Evolutionary conservation across 2,888 invertebrate genomes (phyloP), one percentile per base, ranked within the genome.

Genomic region (Coelopa pilipes): DNA sequence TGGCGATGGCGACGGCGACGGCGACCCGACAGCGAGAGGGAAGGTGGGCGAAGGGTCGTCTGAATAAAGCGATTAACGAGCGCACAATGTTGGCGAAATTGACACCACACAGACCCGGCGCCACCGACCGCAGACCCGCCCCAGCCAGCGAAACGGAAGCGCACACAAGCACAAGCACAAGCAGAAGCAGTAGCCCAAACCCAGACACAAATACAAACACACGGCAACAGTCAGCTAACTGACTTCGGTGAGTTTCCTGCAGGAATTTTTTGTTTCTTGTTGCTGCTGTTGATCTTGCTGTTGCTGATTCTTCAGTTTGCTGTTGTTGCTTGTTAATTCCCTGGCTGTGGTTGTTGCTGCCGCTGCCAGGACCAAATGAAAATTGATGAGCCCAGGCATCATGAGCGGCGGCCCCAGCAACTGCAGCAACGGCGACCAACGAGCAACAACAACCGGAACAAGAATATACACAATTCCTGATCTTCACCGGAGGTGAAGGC

Each of bases 11-110:
- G 24, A 34, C 34, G 7, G 7, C 34, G 34, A 34, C 4, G 34
- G 34, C 2, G 34, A 34, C n/a, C n/a, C n/a, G 34, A 34, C 4
- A 34, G 34, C 2, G 34, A 34, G 34, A 34, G 34, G 7, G 34
- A 34, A 7, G 7, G 34, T 4, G 34, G 4, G 34, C 2, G 34
- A 34, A 34, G 34, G 34, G 47, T 17, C 13, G 24, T 19, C 17
- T 34, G 66, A 66, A 66, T 66, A 66, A 66, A 66, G 66, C 49
- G 49, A 66, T 66, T 66, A 66, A 21, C 66, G 47, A 65, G 65
- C 24, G 62, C 45, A 62, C 62, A 62, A 62, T 45, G 45, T 62
- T 34, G n/a, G 13, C 62, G 34, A 62, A 34, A 62, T 34, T 62
- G 62, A n/a, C 62, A 10, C n/a, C 62, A n/a, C 34, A 62, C 34